Evolutionary conservation across 2,797 vertebrate species (phyloP).

Genomic region (Argyrosomus regius): DNA sequence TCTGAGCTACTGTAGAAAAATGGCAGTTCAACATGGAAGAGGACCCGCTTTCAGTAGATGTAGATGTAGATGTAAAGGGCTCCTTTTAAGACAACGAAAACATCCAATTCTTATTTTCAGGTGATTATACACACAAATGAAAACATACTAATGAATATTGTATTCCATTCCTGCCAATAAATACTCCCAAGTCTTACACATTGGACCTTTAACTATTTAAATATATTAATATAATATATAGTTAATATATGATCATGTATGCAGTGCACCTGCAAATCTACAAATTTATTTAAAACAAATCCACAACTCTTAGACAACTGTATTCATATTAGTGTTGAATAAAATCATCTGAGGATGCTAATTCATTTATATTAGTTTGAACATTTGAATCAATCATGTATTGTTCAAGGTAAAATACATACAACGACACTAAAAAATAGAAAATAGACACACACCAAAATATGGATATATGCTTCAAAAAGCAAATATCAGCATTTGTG

Average conservation of each 20-base stretch:
- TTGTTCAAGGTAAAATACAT: neutral
- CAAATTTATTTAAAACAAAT: neutral
- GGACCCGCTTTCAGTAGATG: no score
- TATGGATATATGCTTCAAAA: conserved; percentile 6
- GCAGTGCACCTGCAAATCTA: neutral
- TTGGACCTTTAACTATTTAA: neutral
- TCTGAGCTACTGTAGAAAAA: no score
- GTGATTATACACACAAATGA: no score
- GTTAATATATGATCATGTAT: neutral
- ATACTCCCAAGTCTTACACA: no score
- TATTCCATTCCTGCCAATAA: no score
- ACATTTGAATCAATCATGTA: neutral
- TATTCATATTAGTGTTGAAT: neutral
- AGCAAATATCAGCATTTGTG: neutral
- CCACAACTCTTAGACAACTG: neutral
- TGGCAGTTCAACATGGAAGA: no score
- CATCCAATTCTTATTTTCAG: no score
- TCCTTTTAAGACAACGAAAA: no score
- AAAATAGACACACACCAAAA: neutral
- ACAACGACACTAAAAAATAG: neutral
- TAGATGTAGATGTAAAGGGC: no score
- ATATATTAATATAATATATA: conserved; percentile 4
- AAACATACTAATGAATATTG: no score
- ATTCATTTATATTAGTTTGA: neutral
- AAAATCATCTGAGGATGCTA: neutral